Evolutionary conservation across 1,140 invertebrate species (phyloP), one percentile per base, ranked within the genome.

Genomic region (Luehdorfia chinensis): DNA sequence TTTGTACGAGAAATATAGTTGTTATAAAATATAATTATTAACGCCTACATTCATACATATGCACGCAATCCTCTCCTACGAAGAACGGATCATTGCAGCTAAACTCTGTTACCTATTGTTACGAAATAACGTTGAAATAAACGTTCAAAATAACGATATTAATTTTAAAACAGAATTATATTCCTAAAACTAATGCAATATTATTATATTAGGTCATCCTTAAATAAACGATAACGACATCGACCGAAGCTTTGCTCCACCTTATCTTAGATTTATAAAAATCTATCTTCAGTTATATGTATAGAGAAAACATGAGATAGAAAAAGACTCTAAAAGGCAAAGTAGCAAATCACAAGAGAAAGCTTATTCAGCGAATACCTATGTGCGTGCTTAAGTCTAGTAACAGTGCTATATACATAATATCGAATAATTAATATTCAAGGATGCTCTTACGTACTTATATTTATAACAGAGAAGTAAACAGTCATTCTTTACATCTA

Each of bases 341-440:
- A 77, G 54, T 30, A 69, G 83, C 79, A 79, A 84, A 77, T 83
- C 75, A 84, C 75, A 71, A 80, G 66, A 75, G 44, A 43, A 84
- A 84, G 76, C 76, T 60, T 59, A 39, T 56, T 66, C 59, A 68
- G 69, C 62, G 60, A 66, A 66, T 59, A 27, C 8, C 11, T 51
- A 32, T 69, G 76, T 80, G 75, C 69, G 63, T 64, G 47, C 65
- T 71, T 63, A 55, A 50, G 21, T 12, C 27, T 50, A 50, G 55
- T 50, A 52, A 58, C 45, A 53, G 25, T 28, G 44, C 57, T 68
- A 60, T 59, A 64, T 68, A 71, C 50, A 62, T n/a, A n/a, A 27
- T n/a, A 27, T 7, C 25, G 8, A n/a, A 27, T 27, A 27, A 27
- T 7, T 27, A 27, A 1, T 27, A 27, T 27, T 27, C n/a, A n/a